These are phyloP conservation scores for Varecia variegata DNA, from an alignment of 2,797 vertebrate species.

Conservation along the genomic window DNA sequence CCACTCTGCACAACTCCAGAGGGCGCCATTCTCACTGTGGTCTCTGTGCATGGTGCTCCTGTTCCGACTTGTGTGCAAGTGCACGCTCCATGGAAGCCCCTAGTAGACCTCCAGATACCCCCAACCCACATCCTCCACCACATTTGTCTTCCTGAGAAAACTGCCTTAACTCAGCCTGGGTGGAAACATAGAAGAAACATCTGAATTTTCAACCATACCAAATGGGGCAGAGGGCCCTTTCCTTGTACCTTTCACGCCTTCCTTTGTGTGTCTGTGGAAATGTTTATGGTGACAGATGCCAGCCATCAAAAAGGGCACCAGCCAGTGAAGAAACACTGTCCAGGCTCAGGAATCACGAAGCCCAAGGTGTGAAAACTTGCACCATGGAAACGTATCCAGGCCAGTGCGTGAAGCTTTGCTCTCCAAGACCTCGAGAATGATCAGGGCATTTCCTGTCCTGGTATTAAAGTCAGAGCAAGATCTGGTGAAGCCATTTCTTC, in stretches of 20 bases:
- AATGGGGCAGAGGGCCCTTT: not conserved
- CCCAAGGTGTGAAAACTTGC: slow-evolving; percentile 55
- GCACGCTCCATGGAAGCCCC: rapidly evolving
- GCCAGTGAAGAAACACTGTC: slow-evolving; percentile 48
- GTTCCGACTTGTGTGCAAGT: too few species aligned
- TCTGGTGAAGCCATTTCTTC: slow-evolving; percentile 79
- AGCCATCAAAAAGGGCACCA: slow-evolving; percentile 5
- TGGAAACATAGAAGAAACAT: not conserved
- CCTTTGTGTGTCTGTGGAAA: slow-evolving; percentile 48
- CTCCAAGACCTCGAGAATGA: slow-evolving; percentile 70
- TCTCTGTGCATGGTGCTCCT: not conserved
- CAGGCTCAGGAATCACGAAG: slow-evolving; percentile 66
- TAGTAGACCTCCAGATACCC: rapidly evolving
- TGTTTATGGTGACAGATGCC: slow-evolving; percentile 46
- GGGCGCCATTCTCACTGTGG: rapidly evolving
- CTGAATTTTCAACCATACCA: not conserved
- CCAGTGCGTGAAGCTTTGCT: slow-evolving; percentile 72
- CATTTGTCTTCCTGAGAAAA: not conserved
- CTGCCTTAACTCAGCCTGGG: rapidly evolving
- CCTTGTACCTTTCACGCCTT: not conserved
- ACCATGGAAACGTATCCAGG: slow-evolving; percentile 60
- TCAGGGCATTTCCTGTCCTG: slow-evolving; percentile 77
- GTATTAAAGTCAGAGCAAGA: slow-evolving; percentile 80
- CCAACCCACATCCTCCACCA: rapidly evolving
- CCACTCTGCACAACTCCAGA: too few species aligned